These are phyloP conservation scores for Cantharis nigra DNA, from an alignment of 2,888 invertebrate genomes.

Conservation along the genomic window DNA sequence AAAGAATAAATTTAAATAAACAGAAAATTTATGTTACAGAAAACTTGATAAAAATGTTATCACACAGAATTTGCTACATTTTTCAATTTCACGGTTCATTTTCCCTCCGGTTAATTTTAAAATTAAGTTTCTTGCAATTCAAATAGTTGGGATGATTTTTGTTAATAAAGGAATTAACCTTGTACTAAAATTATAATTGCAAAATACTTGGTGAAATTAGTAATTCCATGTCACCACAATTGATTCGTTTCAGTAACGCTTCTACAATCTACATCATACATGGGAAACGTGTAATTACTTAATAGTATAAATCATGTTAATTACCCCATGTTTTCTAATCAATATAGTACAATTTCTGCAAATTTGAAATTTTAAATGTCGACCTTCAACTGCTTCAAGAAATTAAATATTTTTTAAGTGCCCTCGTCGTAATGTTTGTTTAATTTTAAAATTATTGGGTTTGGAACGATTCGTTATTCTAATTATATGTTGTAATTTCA, in stretches of 20 bases:
- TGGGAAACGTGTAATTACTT: neutral
- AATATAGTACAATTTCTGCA: neutral
- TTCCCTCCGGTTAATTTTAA: neutral
- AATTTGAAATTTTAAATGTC: neutral
- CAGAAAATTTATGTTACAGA: neutral
- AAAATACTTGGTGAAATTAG: neutral
- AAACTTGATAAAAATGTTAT: neutral
- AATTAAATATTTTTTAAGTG: neutral
- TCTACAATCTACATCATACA: neutral
- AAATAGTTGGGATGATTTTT: neutral
- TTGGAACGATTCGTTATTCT: neutral
- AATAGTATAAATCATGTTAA: neutral
- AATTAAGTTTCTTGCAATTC: neutral
- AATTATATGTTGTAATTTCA: neutral
- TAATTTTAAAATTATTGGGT: neutral
- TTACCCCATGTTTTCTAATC: neutral
- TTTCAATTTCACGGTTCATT: neutral
- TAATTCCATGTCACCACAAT: neutral
- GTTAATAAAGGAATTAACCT: neutral
- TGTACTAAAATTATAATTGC: neutral
- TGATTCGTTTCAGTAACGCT: neutral
- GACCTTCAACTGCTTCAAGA: neutral
- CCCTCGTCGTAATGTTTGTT: neutral
- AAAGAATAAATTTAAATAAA: neutral
- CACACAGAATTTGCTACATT: neutral